Base-by-base conservation (phyloP, 1,140 invertebrate species). In the Procambarus virginalis region DNA sequence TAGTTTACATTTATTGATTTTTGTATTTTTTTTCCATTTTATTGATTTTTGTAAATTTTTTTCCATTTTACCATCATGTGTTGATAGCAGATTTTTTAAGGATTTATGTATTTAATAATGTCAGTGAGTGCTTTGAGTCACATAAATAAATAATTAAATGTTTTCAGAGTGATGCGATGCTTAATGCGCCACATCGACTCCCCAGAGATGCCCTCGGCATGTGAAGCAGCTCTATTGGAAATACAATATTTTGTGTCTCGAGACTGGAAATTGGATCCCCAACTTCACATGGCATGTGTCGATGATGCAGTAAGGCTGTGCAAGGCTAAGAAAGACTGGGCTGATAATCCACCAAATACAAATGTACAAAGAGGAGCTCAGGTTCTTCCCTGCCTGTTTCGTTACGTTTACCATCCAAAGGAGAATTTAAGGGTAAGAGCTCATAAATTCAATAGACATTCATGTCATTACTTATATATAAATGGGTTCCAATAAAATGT, bases 191-290 rank as follows among this genome's bases (percentile, higher is more conserved):
- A 98, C 93, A 94, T 99, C 60, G 97, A 97, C 68, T 96, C 96
- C 0, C 95, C 96, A 70, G 94, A 96, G 80, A 99, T 99, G 98
- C 96, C 95, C 2, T 95, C 96, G 85, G 96, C 97, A 22, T 99
- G 99, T 95, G 97, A 99, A 95, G 95, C 97, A 82, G 97, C 97
- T 46, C 94, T 99, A 51, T 95, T 99, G 34, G 98, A 99, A 94
- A 98, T 99, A 93, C 98, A 99, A 93, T 99, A 99, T 94, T 99
- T 99, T 94, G 96, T 99, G 80, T 96, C 97, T 0, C 95, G 99
- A 92, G 97, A 99, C 94, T 99, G 98, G 93, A 97, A 97, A 93
- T 94, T 99, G 75, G 98, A 99, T 95, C 96, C 97, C 0, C 96
- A 97, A 90, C 94, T 99, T 20, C 99, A 98, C 93, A 96, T 95